A percentile compares a stretch with the other conserved stretches of the same genome.
phyloP scores from a whole-genome alignment of 1,140 invertebrate genomes.

The Monomorium pharaonis region DNA sequence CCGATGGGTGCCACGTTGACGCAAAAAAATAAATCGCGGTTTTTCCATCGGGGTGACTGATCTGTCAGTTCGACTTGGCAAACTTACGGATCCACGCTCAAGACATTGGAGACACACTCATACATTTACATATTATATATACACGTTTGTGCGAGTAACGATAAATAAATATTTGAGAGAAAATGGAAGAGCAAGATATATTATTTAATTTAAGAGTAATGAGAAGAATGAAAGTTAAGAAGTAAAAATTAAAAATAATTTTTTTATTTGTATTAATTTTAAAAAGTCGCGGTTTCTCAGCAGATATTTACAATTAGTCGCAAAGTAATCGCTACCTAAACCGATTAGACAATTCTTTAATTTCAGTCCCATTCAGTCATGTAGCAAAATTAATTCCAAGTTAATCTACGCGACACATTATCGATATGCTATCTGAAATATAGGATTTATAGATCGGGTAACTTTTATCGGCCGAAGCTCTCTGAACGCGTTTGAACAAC shows the following conservation, averaged over 20 bases:
- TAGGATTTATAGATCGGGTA: neutral
- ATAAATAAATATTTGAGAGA: neutral
- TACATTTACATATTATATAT: neutral
- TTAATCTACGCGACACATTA: neutral
- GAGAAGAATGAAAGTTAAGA: neutral
- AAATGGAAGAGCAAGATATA: neutral
- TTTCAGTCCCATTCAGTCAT: neutral
- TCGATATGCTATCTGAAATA: slow-evolving; percentile 8
- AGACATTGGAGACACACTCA: neutral
- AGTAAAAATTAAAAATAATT: neutral
- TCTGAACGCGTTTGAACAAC: neutral
- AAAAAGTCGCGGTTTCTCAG: neutral
- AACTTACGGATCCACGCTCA: neutral
- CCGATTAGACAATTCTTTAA: neutral
- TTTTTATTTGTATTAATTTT: neutral
- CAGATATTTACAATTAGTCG: neutral
- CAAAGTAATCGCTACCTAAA: neutral
- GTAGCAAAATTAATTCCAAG: neutral
- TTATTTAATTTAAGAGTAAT: neutral
- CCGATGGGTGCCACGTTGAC: neutral
- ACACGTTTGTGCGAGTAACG: neutral
- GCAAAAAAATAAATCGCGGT: slow-evolving; percentile 13
- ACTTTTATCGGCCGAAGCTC: neutral
- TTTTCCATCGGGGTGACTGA: neutral
- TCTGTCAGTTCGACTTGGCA: neutral